Evolutionary conservation across 1,140 invertebrate species (phyloP), one percentile per base, ranked within the genome.

Genomic region (Orius laevigatus): DNA sequence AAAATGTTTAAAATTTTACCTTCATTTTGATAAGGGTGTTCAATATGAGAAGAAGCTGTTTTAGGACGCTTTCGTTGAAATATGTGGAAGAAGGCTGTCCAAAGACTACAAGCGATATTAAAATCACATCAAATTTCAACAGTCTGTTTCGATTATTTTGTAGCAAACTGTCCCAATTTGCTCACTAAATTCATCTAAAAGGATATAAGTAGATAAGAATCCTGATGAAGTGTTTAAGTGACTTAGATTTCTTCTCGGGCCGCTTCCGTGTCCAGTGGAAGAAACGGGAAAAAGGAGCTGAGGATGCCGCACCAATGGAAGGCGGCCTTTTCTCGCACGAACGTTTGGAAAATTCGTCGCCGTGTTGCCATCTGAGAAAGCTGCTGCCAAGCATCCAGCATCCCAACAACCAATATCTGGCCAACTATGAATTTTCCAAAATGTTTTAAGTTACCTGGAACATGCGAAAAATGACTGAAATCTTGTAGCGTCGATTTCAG

Each of bases 381-480:
- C 31, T 56, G 50, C 19, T 41, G 46, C 55, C 55, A 54, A 33
- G 49, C 39, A 33, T 53, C 52, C 10, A 54, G 12, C 53, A 54
- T 44, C 14, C 49, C 49, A 11, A 12, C 25, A 14, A 50, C 16
- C 40, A 49, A n/a, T n/a, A 50, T 39, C 46, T 50, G 49, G 33
- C 9, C 18, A 18, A 11, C 10, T 6, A 11, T 5, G 9, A 43
- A 16, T 5, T 20, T 43, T 8, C 25, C 5, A 14, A 35, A 31
- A 25, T 11, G n/a, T n/a, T n/a, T n/a, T n/a, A n/a, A 46, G 14
- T 33, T 48, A 53, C 53, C 50, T 48, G 49, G 35, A 18, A 34
- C 50, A 15, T 46, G 40, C 19, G 53, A 53, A 44, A 47, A 55
- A 11, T 40, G 43, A 38, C 53, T 55, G 44, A 49, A 55, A 47